These are phyloP conservation scores for Spodoptera picta DNA, from an alignment of 2,888 invertebrate species.

Conservation along the genomic window DNA sequence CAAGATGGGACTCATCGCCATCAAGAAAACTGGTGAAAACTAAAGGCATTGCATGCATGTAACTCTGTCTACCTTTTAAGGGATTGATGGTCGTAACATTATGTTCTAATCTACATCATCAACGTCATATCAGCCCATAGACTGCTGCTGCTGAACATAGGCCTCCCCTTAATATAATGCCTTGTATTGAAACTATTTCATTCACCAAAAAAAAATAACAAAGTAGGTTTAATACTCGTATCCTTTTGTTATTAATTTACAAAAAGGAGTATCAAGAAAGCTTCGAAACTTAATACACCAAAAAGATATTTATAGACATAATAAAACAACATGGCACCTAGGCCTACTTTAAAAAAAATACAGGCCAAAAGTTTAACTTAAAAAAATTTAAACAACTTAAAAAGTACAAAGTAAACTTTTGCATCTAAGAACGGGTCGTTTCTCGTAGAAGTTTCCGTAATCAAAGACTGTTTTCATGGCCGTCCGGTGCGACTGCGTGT, in stretches of 20 bases:
- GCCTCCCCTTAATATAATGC: too few species aligned
- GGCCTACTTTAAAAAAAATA: not conserved
- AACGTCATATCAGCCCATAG: too few species aligned
- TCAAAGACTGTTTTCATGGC: constrained; percentile 57
- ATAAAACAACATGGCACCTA: not conserved
- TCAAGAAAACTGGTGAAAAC: too few species aligned
- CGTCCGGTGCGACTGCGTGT: constrained; percentile 50
- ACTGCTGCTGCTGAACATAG: too few species aligned
- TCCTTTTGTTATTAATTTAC: not conserved
- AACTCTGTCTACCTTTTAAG: too few species aligned
- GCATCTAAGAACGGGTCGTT: constrained; percentile 46
- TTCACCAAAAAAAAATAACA: too few species aligned
- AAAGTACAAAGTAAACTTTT: not conserved
- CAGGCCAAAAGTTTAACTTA: not conserved
- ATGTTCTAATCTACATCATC: too few species aligned
- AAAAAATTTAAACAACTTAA: not conserved
- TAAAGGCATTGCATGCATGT: too few species aligned
- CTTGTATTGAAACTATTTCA: too few species aligned
- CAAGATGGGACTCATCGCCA: too few species aligned
- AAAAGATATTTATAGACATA: not conserved
- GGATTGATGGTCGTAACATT: too few species aligned
- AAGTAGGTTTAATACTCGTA: too few species aligned
- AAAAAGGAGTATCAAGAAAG: not conserved
- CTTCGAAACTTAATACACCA: not conserved
- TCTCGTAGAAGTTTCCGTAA: constrained; percentile 61